These are phyloP conservation scores for Whitmania pigra DNA, from an alignment of 1,140 invertebrate species.

Conservation along the genomic window DNA sequence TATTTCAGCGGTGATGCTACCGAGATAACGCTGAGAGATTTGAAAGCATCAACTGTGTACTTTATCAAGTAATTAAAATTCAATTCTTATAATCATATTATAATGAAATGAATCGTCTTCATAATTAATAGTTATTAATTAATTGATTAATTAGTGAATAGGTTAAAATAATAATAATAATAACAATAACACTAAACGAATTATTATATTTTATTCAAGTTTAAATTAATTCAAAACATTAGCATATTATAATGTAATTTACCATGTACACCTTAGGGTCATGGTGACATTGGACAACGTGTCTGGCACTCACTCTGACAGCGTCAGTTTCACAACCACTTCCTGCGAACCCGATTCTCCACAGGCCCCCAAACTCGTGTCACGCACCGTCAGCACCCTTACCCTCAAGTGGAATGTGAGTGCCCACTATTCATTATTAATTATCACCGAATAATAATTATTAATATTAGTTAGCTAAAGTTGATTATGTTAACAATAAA, in stretches of 20 bases:
- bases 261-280: conserved; percentile 31
- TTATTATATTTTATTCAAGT: no score
- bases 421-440: neutral
- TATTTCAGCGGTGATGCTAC: conserved; percentile 39
- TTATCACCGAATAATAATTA: neutral
- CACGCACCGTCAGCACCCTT: conserved; percentile 41
- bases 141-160: neutral
- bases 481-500: no score
- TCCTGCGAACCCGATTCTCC: conserved; percentile 43
- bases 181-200: no score
- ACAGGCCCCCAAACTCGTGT: conserved; percentile 39
- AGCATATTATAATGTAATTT: neutral
- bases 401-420: conserved; percentile 44
- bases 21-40: conserved; percentile 53
- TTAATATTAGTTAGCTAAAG: no score
- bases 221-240: no score
- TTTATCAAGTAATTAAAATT: conserved; percentile 58
- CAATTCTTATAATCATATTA: no score
- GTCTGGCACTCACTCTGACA: conserved; percentile 36
- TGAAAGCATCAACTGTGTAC: conserved; percentile 68
- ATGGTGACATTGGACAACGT: conserved; percentile 38
- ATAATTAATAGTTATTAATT: neutral
- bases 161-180: no score
- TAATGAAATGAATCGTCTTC: conserved; percentile 21
- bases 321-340: conserved; percentile 41